Conservation (phyloP, 2,113 vertebrate genomes). For the Calidris pygmaea region DNA sequence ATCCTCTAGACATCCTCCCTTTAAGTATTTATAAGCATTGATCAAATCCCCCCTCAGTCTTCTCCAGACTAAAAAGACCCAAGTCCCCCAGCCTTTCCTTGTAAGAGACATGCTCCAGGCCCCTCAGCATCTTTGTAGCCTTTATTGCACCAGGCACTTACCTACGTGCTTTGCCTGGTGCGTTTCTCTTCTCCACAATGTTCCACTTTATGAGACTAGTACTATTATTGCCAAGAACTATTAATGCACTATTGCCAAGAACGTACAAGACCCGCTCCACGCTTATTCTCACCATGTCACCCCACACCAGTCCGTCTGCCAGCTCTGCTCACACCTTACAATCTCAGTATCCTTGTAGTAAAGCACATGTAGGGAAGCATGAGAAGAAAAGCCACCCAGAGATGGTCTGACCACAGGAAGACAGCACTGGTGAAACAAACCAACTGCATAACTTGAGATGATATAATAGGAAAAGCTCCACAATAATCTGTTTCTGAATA, state of each 20-base stretch:
- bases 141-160: neutral
- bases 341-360: accelerated
- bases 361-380: neutral
- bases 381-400: neutral
- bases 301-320: neutral
- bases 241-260: neutral
- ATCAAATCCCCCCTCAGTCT: too few relatives aligned
- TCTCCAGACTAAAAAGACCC: too few relatives aligned
- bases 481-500: neutral
- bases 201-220: accelerated
- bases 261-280: neutral
- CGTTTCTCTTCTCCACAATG: accelerated
- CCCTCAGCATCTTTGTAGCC: too few relatives aligned
- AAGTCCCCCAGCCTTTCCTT: too few relatives aligned
- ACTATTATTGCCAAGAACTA: too few relatives aligned
- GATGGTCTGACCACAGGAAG: neutral
- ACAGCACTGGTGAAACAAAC: neutral
- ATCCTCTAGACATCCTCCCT: too few relatives aligned
- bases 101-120: too few relatives aligned
- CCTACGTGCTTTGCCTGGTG: neutral
- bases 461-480: neutral
- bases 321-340: neutral
- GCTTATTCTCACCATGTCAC: neutral
- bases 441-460: neutral
- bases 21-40: too few relatives aligned